A percentile compares a stretch with the other conserved stretches of the same genome.
Conservation (phyloP, 2,113 vertebrate genomes). For the Microtus ochrogaster region DNA sequence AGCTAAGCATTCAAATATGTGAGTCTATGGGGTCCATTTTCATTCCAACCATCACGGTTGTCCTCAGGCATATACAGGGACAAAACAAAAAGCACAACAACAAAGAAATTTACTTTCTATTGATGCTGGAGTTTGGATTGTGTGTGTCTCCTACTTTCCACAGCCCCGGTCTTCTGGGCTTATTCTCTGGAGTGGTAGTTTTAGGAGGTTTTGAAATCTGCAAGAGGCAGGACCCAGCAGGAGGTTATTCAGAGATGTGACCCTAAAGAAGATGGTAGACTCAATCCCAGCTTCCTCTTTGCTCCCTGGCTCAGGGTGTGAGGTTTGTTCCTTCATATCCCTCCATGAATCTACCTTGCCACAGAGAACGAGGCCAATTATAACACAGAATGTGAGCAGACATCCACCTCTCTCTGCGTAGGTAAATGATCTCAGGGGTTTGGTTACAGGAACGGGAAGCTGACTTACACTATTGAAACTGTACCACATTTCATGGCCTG, state of each 20-base stretch:
- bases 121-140: neutral
- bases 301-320: neutral
- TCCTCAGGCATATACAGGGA: neutral
- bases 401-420: neutral
- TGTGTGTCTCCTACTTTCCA: neutral
- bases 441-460: neutral
- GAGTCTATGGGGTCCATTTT: neutral
- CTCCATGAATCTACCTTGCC: neutral
- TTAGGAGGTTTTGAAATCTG: neutral
- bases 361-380: neutral
- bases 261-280: neutral
- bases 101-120: conserved; percentile 53
- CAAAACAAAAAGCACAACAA: neutral
- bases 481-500: conserved; percentile 65
- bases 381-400: neutral
- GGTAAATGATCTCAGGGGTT: neutral
- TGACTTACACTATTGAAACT: conserved; percentile 30
- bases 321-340: neutral
- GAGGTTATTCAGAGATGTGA: neutral
- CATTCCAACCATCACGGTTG: neutral
- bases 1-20: neutral
- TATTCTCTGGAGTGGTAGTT: neutral
- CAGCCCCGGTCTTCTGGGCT: neutral
- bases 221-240: no score
- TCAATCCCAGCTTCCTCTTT: neutral